Conservation (phyloP, 2,888 invertebrate genomes). For the Macaria notata region DNA sequence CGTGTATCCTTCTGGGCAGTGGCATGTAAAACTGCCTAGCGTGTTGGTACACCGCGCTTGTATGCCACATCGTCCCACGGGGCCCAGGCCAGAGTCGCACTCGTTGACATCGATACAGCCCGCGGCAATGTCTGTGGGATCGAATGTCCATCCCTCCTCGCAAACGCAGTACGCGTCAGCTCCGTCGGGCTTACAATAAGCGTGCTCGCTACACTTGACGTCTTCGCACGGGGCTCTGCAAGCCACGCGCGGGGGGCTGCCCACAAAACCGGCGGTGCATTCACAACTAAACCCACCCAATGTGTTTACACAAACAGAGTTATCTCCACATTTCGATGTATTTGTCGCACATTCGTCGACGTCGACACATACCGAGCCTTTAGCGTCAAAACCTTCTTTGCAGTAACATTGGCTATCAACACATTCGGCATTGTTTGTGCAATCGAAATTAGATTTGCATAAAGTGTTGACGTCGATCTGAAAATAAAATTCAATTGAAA, state of each 20-base stretch:
- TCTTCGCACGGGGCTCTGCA: constrained; percentile 97
- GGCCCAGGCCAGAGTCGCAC: constrained; percentile 90
- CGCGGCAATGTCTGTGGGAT: constrained; percentile 93
- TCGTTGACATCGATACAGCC: constrained; percentile 97
- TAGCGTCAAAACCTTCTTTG: constrained; percentile 91
- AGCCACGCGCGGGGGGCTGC: constrained; percentile 88
- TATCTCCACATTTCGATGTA: constrained; percentile 85
- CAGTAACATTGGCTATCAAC: constrained; percentile 94
- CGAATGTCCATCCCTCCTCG: constrained; percentile 96
- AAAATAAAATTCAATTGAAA: constrained; percentile 34
- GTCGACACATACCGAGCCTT: constrained; percentile 90
- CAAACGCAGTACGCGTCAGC: constrained; percentile 95
- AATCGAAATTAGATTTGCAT: constrained; percentile 94
- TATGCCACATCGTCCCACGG: constrained; percentile 91
- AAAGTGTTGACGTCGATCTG: constrained; percentile 92
- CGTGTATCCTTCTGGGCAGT: constrained; percentile 92
- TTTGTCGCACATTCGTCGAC: constrained; percentile 88
- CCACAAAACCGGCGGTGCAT: constrained; percentile 91
- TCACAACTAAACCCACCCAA: constrained; percentile 91
- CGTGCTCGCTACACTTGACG: constrained; percentile 93
- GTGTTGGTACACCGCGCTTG: constrained; percentile 91
- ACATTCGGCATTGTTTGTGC: constrained; percentile 95
- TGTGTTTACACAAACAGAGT: constrained; percentile 89
- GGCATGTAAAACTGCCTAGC: constrained; percentile 90
- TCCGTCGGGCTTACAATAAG: constrained; percentile 94